Base-by-base conservation (phyloP, 2,113 vertebrate genomes). In the Apteryx mantelli region DNA sequence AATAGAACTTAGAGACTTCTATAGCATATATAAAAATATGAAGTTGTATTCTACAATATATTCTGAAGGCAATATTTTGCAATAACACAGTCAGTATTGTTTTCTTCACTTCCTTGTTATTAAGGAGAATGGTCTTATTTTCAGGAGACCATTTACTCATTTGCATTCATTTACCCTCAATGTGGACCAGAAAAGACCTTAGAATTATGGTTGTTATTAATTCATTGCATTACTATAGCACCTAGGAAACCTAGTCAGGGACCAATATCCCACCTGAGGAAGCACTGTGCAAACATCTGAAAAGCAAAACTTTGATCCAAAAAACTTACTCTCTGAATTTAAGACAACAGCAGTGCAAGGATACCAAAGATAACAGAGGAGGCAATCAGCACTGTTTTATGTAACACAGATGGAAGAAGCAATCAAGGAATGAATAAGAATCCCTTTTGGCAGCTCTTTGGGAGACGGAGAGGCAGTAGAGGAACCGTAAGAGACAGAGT, bases 231-330 rank as follows among this genome's bases (percentile, higher is more conserved):
- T 68, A 36, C 11, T 14, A 48, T 32, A 69, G 36, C 9, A 4
- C 14, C 19, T 32, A 34, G n/a, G 14, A 92, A 77, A 86, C 9
- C 6, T 22, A 50, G 16, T 7, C 26, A 74, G 89, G 19, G n/a
- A 90, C 2, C 8, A 26, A 14, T 68, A 4, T 34, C 16, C 11
- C 0, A 2, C 13, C 6, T 1, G 10, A 5, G 18, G 40, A 66
- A 17, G 3, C 3, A 18, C 30, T 90, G 26, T 38, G 24, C 56
- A 79, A 60, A 18, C 6, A 55, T 13, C 6, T 69, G 36, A 16
- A 81, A 84, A 68, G 68, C 50, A 9, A 32, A 40, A 53, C 73
- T 83, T 50, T 22, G 50, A 65, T 46, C 52, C 52, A 68, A 56
- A 76, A 69, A 48, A 7, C 13, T 75, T 42, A 15, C 25, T 60